These are phyloP conservation scores for Lophotis ruficrista DNA, from an alignment of 2,113 vertebrate species.

Conservation along the genomic window DNA sequence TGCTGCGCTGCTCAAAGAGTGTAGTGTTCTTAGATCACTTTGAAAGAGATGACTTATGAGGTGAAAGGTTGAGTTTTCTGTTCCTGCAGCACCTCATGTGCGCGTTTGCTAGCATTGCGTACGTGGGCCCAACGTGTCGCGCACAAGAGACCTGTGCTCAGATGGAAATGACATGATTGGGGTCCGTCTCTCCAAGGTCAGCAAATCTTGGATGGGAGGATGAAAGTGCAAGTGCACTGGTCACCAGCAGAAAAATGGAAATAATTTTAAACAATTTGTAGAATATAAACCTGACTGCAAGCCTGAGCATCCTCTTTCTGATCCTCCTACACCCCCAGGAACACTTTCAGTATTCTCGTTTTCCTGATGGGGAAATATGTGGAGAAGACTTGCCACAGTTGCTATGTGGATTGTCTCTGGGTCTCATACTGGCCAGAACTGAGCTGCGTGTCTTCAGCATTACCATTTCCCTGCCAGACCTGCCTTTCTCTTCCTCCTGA, in stretches of 20 bases:
- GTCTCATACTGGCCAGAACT: not conserved
- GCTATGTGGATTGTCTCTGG: not conserved
- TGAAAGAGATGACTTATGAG: not conserved
- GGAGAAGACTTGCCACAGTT: not conserved
- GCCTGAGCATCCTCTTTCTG: not conserved
- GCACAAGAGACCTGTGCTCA: not conserved
- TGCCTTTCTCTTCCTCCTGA: not conserved
- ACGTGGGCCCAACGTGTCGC: accelerated
- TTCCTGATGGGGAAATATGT: not conserved
- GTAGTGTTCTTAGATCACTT: conserved; percentile 10
- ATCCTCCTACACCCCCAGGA: not conserved
- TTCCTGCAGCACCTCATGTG: not conserved
- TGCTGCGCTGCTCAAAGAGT: not conserved
- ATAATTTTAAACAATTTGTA: not conserved
- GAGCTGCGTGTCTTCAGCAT: not conserved
- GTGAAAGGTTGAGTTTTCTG: not conserved
- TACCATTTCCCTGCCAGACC: not conserved
- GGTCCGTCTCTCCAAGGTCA: not conserved
- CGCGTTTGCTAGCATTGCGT: not conserved
- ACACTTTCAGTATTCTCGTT: accelerated
- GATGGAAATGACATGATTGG: accelerated
- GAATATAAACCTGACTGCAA: not conserved
- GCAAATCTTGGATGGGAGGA: not conserved
- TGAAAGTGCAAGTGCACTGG: accelerated
- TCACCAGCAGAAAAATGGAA: not conserved